Evolutionary conservation across 2,113 vertebrate species (phyloP).

Genomic region (Cheilinus undulatus): DNA sequence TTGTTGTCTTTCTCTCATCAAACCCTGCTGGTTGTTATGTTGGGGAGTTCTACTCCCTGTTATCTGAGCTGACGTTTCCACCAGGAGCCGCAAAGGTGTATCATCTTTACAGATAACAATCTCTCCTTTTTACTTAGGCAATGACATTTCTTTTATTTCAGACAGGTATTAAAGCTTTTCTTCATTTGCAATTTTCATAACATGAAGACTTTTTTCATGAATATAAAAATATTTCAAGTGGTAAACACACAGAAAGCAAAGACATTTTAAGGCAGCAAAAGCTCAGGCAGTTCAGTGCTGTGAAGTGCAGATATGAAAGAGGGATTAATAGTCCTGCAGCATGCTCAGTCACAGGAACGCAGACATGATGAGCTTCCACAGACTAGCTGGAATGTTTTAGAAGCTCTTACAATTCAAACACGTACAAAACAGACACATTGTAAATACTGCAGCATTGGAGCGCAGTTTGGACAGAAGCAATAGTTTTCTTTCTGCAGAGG

Average conservation of each 20-base stretch:
- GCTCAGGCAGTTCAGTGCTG: conserved; percentile 40
- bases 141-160: conserved; percentile 55
- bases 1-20: conserved; percentile 9
- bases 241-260: conserved; percentile 33
- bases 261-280: conserved; percentile 57
- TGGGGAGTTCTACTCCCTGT: conserved; percentile 74
- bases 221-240: conserved; percentile 58
- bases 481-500: conserved; percentile 14
- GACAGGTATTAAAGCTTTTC: conserved; percentile 35
- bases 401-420: conserved; percentile 12
- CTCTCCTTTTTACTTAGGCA: not conserved
- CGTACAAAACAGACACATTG: conserved; percentile 1
- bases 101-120: not conserved
- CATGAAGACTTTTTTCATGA: not conserved
- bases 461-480: not conserved
- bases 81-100: conserved; percentile 1
- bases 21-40: conserved; percentile 60
- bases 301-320: conserved; percentile 12
- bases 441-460: not conserved
- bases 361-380: not conserved
- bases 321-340: not conserved
- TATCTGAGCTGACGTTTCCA: conserved; percentile 56
- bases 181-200: conserved; percentile 23
- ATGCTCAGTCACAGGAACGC: conserved; percentile 19
- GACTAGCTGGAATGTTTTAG: conserved; percentile 16